These are phyloP conservation scores for Macrostomum lignano DNA, from an alignment of 1,140 invertebrate species.

Conservation along the genomic window DNA sequence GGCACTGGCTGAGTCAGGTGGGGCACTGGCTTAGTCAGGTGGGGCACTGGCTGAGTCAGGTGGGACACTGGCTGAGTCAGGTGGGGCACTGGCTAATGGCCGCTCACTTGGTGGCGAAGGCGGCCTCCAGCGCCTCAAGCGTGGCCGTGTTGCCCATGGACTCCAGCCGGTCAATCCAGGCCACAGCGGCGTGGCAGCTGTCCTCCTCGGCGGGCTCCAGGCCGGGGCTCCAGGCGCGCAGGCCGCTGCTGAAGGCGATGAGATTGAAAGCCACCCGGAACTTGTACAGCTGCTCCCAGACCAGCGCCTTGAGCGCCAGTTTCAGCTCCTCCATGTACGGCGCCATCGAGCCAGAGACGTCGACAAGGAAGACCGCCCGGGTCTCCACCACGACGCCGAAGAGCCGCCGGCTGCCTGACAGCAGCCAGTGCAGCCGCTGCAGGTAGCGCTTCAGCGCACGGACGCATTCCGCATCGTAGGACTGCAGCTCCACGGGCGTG, in stretches of 20 bases:
- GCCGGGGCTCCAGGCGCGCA: background rate
- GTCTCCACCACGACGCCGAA: constrained; percentile 25
- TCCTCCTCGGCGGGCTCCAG: background rate
- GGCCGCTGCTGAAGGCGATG: background rate
- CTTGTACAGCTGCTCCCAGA: background rate
- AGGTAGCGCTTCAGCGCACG: constrained; percentile 19
- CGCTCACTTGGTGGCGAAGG: constrained; percentile 6
- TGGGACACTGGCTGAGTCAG: no score
- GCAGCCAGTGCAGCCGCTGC: constrained; percentile 23
- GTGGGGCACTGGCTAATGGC: no score
- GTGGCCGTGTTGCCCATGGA: constrained; percentile 27
- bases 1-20: no score
- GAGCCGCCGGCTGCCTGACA: constrained; percentile 19
- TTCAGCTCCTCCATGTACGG: constrained; percentile 27
- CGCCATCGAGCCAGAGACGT: constrained; percentile 22
- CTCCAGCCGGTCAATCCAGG: background rate
- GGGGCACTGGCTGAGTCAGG: no score
- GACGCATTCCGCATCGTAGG: constrained; percentile 20
- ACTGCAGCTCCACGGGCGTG: constrained; percentile 21
- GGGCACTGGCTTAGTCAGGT: no score
- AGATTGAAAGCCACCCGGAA: background rate
- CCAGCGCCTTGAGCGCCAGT: constrained; percentile 9
- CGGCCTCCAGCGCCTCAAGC: constrained; percentile 20
- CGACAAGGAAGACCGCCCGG: constrained; percentile 24
- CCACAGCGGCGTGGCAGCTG: constrained; percentile 1